phyloP scores from a whole-genome alignment of 1,140 invertebrate species.

The Drosophila kanapiae region DNA sequence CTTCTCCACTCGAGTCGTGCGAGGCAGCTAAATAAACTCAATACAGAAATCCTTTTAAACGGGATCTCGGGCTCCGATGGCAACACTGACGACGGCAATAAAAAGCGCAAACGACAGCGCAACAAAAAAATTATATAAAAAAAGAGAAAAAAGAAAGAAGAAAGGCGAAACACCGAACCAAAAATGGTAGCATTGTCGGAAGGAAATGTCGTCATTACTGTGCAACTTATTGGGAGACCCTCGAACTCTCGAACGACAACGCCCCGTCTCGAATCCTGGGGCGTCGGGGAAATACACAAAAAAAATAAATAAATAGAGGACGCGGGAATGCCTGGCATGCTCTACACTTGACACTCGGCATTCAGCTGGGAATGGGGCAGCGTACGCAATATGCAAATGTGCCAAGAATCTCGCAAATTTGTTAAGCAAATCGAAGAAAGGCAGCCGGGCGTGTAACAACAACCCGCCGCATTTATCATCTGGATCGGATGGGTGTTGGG shows the following conservation, averaged over 20 bases:
- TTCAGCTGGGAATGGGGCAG: not conserved
- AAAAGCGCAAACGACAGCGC: slow-evolving; percentile 61
- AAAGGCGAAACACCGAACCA: not conserved
- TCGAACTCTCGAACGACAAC: not conserved
- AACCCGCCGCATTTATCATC: slow-evolving; percentile 74
- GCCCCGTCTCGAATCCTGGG: not conserved
- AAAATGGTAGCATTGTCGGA: slow-evolving; percentile 43
- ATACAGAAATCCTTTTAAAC: slow-evolving; percentile 59
- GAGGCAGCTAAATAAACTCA: slow-evolving; percentile 69
- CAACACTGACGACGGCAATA: slow-evolving; percentile 70
- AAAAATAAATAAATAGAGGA: slow-evolving; percentile 32
- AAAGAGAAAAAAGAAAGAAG: not conserved
- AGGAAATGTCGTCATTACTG: slow-evolving; percentile 77
- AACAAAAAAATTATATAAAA: not conserved
- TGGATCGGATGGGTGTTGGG: slow-evolving; percentile 11
- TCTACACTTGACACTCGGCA: slow-evolving; percentile 63
- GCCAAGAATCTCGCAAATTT: slow-evolving; percentile 81
- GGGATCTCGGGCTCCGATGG: slow-evolving; percentile 12
- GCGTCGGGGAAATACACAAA: slow-evolving; percentile 13
- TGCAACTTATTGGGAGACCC: slow-evolving; percentile 54
- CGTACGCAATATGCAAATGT: slow-evolving; percentile 80
- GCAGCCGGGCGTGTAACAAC: slow-evolving; percentile 27
- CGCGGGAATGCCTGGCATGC: slow-evolving; percentile 48
- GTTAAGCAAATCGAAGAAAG: slow-evolving; percentile 80
- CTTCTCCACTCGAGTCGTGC: slow-evolving; percentile 10